Evolutionary conservation across 2,113 vertebrate genomes (phyloP).

Genomic region (Sylvilagus bachmani): DNA sequence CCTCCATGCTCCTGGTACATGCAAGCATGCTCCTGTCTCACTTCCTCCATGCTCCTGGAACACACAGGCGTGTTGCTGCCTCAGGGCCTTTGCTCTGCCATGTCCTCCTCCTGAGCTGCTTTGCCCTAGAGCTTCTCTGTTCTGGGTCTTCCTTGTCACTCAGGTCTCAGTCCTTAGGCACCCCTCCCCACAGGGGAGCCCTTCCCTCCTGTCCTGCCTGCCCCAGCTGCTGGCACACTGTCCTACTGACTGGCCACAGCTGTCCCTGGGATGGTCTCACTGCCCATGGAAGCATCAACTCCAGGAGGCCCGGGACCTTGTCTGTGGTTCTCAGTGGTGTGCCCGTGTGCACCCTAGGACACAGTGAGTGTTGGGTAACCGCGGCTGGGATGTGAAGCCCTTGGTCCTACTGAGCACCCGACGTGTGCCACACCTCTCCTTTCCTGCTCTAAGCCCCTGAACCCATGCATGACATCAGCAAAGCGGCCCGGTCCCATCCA

Average conservation of each 20-base stretch:
- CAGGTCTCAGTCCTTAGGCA: background rate
- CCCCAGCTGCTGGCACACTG: background rate
- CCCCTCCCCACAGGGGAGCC: background rate
- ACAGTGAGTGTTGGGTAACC: background rate
- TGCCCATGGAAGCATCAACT: background rate
- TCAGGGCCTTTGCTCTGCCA: background rate
- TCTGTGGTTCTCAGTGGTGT: background rate
- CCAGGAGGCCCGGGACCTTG: rapidly evolving
- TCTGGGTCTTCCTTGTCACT: background rate
- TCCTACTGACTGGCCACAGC: background rate
- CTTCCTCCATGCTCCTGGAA: background rate
- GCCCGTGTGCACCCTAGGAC: background rate
- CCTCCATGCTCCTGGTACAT: background rate
- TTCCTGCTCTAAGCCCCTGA: background rate
- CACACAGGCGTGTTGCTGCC: too few species aligned
- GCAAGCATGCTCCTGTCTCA: background rate
- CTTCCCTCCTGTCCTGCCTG: background rate
- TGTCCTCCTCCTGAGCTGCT: background rate
- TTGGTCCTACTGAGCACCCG: background rate
- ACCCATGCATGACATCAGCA: background rate
- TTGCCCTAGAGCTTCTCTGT: background rate
- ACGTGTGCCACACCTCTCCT: background rate
- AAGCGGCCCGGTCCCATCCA: background rate
- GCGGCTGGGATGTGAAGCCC: background rate
- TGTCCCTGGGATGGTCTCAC: background rate